A percentile compares a stretch with the other conserved stretches of the same genome.
phyloP scores from a whole-genome alignment of 2,113 vertebrate species.

The Orycteropus afer region DNA sequence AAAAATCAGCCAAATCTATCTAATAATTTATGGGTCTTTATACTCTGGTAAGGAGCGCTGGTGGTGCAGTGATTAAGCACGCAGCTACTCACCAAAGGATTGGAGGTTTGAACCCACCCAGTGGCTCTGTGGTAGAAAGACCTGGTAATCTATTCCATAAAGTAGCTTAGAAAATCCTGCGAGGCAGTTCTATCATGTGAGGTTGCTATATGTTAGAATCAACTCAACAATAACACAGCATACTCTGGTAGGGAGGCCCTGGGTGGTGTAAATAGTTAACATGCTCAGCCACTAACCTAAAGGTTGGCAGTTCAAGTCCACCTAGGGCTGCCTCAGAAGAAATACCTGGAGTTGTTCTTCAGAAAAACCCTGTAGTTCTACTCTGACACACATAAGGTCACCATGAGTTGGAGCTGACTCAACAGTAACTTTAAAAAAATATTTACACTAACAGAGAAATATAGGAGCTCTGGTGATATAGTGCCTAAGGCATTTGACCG shows the following conservation, averaged over 20 bases:
- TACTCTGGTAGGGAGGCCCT: not conserved
- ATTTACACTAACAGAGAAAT: constrained; percentile 9
- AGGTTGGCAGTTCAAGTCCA: not conserved
- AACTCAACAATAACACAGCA: not conserved
- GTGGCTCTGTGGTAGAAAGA: not conserved
- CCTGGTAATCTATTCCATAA: not conserved
- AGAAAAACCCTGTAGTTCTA: not conserved
- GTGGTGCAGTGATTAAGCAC: not conserved
- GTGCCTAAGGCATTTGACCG: too few relatives aligned
- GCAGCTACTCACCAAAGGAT: not conserved
- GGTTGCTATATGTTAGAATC: too few relatives aligned
- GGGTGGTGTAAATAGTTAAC: not conserved
- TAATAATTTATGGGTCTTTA: not conserved
- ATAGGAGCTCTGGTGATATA: too few relatives aligned
- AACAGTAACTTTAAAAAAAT: not conserved
- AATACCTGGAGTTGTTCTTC: not conserved
- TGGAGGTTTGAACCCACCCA: not conserved
- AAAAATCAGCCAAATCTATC: not conserved
- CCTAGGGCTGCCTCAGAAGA: not conserved
- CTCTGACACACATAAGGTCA: not conserved
- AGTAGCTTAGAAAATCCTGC: too few relatives aligned
- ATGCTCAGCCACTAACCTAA: not conserved
- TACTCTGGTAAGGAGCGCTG: not conserved
- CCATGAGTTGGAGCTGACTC: not conserved
- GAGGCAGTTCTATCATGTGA: too few relatives aligned